Evolutionary conservation across 2,888 invertebrate species (phyloP), one percentile per base, ranked within the genome.

Genomic region (Cantharis lateralis): DNA sequence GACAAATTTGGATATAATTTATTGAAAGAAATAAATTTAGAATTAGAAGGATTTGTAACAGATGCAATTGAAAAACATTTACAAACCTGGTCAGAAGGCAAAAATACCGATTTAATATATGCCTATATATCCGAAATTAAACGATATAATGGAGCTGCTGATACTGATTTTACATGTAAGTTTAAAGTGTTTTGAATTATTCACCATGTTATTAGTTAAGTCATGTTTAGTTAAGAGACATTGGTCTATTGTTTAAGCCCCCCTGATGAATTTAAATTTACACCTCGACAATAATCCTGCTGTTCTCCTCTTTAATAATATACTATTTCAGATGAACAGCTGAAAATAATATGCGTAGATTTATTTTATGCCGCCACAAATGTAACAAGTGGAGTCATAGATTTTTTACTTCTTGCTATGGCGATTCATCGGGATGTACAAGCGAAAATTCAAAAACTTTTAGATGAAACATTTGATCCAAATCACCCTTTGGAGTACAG

Each of bases 331-430:
- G 93, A 92, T 74, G 91, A 91, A 9, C 93, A 93, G 83, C 84
- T 94, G 70, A 87, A 91, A 4, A 90, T 93, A 90, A 89, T 92
- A 5, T 91, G 93, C 81, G 83, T 93, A 73, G 94, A 94, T 84
- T 88, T 94, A 68, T 93, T 94, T 81, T 90, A 94, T 81, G 93
- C 92, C 7, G 93, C 93, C 1, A 89, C 91, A 0, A 90, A 90
- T 80, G 93, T 93, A 0, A 93, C 93, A 0, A 91, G 92, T 76
- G 90, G 88, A 62, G 92, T 92, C 0, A 84, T 94, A 15, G 91
- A 92, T 80, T 91, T 93, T 83, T 89, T 91, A 0, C 87, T 94
- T 70, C 87, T 93, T 82, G 89, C 90, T 81, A 90, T 93, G 89
- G 87, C 91, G 15, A 83, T 91, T 18, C 88, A 91, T 77, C 90